A percentile compares a stretch with the other conserved stretches of the same genome.
These are phyloP conservation scores for Rhea americana DNA, from an alignment of 2,113 vertebrate genomes.

Conservation along the genomic window DNA sequence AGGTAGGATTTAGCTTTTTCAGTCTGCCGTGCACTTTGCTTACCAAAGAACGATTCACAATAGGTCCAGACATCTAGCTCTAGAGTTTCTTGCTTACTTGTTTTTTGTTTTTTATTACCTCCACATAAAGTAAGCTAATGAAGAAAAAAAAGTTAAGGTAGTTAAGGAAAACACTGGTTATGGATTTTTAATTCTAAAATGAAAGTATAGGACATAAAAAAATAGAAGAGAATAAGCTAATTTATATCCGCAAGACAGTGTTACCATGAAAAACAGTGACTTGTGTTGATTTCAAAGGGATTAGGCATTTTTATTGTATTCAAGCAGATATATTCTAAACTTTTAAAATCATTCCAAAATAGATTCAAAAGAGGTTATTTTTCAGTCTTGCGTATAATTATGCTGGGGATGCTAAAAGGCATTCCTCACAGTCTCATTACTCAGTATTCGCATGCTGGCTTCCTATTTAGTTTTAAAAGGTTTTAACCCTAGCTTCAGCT, in stretches of 20 bases:
- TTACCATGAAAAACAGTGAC: not conserved
- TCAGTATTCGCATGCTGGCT: not conserved
- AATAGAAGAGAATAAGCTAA: conserved; percentile 1
- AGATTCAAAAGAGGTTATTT: not conserved
- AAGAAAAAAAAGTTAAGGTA: not conserved
- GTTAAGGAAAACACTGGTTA: not conserved
- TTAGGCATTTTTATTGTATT: not conserved
- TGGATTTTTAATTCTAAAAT: not conserved
- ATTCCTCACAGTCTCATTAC: not conserved
- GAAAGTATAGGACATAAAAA: not conserved
- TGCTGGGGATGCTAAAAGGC: not conserved
- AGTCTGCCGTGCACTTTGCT: not conserved
- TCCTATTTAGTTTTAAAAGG: not conserved
- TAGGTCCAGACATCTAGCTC: not conserved
- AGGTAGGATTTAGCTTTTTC: not conserved
- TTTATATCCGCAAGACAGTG: not conserved
- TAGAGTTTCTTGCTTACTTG: not conserved
- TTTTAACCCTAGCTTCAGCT: not conserved
- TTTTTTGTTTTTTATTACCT: not conserved
- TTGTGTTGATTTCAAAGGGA: conserved; percentile 5
- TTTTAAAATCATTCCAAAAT: not conserved
- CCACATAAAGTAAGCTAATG: not conserved
- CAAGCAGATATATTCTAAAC: not conserved
- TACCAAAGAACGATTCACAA: not conserved
- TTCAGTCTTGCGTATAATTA: not conserved